A percentile compares a stretch with the other conserved stretches of the same genome.
Evolutionary conservation across 1,140 invertebrate genomes (phyloP).

Genomic region (Sarcophaga peregrina): DNA sequence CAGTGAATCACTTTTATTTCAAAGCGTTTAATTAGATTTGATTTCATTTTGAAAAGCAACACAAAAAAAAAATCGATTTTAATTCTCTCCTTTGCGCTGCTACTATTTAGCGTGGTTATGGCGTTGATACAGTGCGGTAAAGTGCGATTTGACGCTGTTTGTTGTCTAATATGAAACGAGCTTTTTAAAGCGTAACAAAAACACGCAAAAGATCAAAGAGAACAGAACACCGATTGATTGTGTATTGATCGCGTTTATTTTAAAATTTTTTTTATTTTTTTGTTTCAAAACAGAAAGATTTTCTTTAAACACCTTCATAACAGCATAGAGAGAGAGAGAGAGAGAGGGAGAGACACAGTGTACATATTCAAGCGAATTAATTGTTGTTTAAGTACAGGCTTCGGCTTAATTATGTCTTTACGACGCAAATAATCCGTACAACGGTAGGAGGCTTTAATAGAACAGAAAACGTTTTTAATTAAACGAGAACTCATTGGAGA

Average conservation of each 20-base stretch:
- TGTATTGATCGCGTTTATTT: conserved; percentile 4
- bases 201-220: conserved; percentile 17
- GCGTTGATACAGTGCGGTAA: no score
- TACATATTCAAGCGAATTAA: neutral
- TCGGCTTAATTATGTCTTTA: neutral
- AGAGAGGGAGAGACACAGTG: neutral
- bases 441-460: no score
- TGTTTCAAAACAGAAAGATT: no score
- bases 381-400: neutral
- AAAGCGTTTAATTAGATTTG: conserved; percentile 41
- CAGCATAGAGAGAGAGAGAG: neutral
- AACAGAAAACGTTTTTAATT: no score
- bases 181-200: conserved; percentile 15
- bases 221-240: neutral
- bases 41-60: conserved; percentile 17
- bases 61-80: no score
- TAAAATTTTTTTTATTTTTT: no score
- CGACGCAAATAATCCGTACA: no score
- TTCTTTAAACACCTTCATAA: no score
- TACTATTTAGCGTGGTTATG: neutral
- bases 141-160: no score
- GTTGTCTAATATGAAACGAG: neutral
- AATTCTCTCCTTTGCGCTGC: no score
- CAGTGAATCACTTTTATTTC: conserved; percentile 29
- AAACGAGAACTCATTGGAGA: no score